Conservation (phyloP, 1,140 invertebrate species). For the Eubasilissa regina region DNA sequence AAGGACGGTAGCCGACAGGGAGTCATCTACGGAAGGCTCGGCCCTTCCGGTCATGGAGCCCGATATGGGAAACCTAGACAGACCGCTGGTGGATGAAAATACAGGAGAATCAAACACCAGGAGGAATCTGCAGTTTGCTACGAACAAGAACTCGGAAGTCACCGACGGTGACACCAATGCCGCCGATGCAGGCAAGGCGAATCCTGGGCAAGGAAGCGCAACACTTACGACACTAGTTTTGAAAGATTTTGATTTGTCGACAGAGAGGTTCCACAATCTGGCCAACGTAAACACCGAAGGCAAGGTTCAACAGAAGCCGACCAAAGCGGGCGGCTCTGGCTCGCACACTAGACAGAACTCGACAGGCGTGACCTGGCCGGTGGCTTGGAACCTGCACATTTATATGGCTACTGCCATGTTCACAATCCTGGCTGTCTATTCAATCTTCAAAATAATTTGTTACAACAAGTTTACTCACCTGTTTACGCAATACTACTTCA, state of each 20-base stretch:
- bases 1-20: constrained; percentile 65
- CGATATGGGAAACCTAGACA: constrained; percentile 72
- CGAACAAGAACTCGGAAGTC: constrained; percentile 65
- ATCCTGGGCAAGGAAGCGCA: constrained; percentile 62
- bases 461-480: constrained; percentile 87
- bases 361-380: constrained; percentile 77
- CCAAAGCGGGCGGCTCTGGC: constrained; percentile 64
- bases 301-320: constrained; percentile 65
- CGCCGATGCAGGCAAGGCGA: constrained; percentile 60
- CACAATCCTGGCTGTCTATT: constrained; percentile 85
- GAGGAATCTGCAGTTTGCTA: constrained; percentile 70
- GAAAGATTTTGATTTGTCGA: constrained; percentile 70
- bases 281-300: constrained; percentile 70
- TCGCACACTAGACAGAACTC: constrained; percentile 59
- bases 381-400: constrained; percentile 91
- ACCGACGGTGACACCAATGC: constrained; percentile 65
- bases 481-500: constrained; percentile 86
- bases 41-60: constrained; percentile 69
- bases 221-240: constrained; percentile 68
- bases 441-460: constrained; percentile 85
- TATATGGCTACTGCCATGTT: constrained; percentile 89
- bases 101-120: constrained; percentile 71
- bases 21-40: constrained; percentile 69
- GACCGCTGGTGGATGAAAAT: constrained; percentile 69
- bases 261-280: constrained; percentile 71